These are phyloP conservation scores for Meteorus sp. DNA, from an alignment of 1,140 invertebrate species.

Conservation along the genomic window DNA sequence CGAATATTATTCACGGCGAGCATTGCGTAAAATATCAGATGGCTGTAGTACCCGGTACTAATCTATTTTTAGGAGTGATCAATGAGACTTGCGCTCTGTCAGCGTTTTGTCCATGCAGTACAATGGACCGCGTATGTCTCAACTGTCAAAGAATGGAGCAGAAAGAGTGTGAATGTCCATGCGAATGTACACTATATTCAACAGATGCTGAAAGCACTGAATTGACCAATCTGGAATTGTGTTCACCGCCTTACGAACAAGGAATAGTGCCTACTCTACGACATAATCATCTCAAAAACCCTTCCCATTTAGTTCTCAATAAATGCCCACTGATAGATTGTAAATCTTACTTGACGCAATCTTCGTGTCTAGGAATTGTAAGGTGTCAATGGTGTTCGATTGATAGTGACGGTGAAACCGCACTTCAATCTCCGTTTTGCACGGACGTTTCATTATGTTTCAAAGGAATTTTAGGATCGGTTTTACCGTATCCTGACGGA, in stretches of 20 bases:
- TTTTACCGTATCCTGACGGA: conserved; percentile 79
- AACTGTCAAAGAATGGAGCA: conserved; percentile 95
- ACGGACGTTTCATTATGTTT: conserved; percentile 79
- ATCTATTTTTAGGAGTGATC: conserved; percentile 85
- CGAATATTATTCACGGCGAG: conserved; percentile 85
- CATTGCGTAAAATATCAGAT: conserved; percentile 89
- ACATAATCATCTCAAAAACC: background rate
- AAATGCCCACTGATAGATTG: conserved; percentile 77
- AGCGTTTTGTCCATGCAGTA: conserved; percentile 92
- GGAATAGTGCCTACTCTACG: conserved; percentile 33
- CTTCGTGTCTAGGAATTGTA: conserved; percentile 79
- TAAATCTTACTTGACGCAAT: conserved; percentile 71
- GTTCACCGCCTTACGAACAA: conserved; percentile 49
- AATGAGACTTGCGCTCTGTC: conserved; percentile 77
- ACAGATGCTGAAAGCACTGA: conserved; percentile 55
- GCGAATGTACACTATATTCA: conserved; percentile 81
- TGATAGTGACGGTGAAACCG: conserved; percentile 72
- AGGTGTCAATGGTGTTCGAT: conserved; percentile 92
- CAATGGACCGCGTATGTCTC: conserved; percentile 82
- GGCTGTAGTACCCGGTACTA: conserved; percentile 78
- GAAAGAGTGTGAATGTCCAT: conserved; percentile 93
- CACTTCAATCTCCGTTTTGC: conserved; percentile 74
- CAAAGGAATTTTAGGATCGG: conserved; percentile 79
- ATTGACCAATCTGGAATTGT: conserved; percentile 47
- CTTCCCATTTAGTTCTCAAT: background rate